Evolutionary conservation across 2,888 invertebrate genomes (phyloP), one percentile per base, ranked within the genome.

Genomic region (Sisyra terminalis): DNA sequence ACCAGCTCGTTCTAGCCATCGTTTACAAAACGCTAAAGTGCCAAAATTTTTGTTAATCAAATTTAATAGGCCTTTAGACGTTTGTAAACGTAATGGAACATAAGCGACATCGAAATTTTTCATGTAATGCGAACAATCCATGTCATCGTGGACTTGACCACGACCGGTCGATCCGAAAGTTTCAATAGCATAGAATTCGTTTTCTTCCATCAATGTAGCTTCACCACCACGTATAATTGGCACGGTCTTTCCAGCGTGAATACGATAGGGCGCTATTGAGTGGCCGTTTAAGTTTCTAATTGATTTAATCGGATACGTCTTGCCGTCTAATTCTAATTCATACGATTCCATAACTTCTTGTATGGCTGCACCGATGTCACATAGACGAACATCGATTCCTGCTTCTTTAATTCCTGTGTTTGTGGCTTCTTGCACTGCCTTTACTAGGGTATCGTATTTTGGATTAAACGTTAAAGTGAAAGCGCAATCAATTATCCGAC

Each of bases 271-370:
- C 47, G 90, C 88, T 55, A 98, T 96, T n/a, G 96, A 96, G 63
- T 98, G 98, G 1, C 98, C 98, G 63, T 98, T 98, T 49, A 98
- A 72, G 68, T 98, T 98, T 48, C 97, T 76, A 56, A 99, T 99
- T 5, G 96, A 87, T 65, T 96, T 97, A 29, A 99, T 85, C 63
- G 82, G 90, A 65, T 90, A 94, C 9, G 84, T 84, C 65, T 92
- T 90, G 29, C 98, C 97, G 61, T 97, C 92, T 43, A 98, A 61
- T 61, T 97, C 97, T 5, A 98, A 78, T 67, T 98, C 98, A 60
- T 98, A 94, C 0, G 94, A 96, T 58, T 98, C 97, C 98, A 99
- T 99, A 0, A 96, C 94, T 69, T 98, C 98, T 60, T 97, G 97
- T 51, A 98, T 92, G 2, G 89, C 87, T 47, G 90, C 86, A 9